Percentiles rank a stretch among this genome's conserved stretches.
These are phyloP conservation scores for Clinocottus analis DNA, from an alignment of 2,113 vertebrate genomes.

Conservation along the genomic window DNA sequence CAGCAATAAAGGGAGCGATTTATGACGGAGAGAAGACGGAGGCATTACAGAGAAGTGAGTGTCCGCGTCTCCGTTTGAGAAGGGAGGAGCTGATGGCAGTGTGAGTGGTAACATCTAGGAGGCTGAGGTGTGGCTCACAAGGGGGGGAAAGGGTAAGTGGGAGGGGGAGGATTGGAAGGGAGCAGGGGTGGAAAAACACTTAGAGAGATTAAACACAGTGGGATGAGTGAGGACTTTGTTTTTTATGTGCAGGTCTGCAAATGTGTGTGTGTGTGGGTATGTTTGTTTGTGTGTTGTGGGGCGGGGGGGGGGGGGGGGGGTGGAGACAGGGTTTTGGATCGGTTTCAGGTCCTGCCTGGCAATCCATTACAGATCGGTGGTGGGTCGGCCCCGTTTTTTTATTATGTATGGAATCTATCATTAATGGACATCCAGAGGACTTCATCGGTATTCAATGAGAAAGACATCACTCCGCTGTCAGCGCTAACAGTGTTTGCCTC, in stretches of 20 bases:
- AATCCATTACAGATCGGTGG: constrained; percentile 72
- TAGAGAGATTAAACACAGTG: constrained; percentile 74
- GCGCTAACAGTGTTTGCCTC: constrained; percentile 63
- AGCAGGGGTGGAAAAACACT: constrained; percentile 68
- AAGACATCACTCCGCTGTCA: constrained; percentile 70
- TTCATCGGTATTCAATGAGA: constrained; percentile 78
- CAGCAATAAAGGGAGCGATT: constrained; percentile 62
- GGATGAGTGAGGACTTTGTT: constrained; percentile 56
- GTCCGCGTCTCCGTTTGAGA: constrained; percentile 34
- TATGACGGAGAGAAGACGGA: constrained; percentile 47
- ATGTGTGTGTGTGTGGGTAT: constrained; percentile 47
- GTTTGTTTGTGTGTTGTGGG: constrained; percentile 14
- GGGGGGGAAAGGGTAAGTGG: neutral
- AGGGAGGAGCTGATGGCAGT: constrained; percentile 55
- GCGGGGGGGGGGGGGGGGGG: neutral
- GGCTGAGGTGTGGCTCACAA: constrained; percentile 26
- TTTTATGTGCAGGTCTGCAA: constrained; percentile 61
- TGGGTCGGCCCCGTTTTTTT: constrained; percentile 62
- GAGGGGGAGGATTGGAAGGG: constrained; percentile 2
- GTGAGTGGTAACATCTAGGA: constrained; percentile 41
- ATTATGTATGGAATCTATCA: constrained; percentile 73
- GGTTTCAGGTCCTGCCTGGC: constrained; percentile 57
- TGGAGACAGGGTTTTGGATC: constrained; percentile 51
- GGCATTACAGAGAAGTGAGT: constrained; percentile 31
- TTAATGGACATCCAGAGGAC: constrained; percentile 77